Conservation (phyloP, 2,797 vertebrate genomes). For the Limnodromus scolopaceus region DNA sequence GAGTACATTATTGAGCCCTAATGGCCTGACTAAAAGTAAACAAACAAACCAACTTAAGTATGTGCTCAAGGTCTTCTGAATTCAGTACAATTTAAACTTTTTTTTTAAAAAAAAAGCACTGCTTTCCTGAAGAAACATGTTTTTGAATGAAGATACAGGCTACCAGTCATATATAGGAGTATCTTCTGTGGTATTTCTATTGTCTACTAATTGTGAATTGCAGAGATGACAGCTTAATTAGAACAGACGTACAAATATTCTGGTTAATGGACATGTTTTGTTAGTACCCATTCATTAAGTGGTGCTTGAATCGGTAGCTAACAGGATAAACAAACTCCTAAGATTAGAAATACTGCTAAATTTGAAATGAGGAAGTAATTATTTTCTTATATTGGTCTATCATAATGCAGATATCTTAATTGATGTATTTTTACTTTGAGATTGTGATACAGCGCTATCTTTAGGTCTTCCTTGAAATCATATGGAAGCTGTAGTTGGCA, state of each 20-base stretch:
- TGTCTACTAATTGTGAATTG: not conserved
- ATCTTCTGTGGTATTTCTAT: not conserved
- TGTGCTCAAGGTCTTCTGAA: not conserved
- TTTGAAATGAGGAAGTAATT: not conserved
- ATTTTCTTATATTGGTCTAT: not conserved
- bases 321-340: not conserved
- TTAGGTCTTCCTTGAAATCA: not conserved
- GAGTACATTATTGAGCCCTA: not conserved
- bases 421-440: not conserved
- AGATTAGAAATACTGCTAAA: not conserved
- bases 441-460: not conserved
- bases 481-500: not conserved
- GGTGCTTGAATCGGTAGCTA: not conserved
- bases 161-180: not conserved
- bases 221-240: slow-evolving; percentile 12
- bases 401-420: not conserved
- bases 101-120: not conserved
- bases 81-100: not conserved
- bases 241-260: not conserved
- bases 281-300: not conserved
- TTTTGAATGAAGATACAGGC: not conserved
- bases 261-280: not conserved
- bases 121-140: not conserved
- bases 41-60: not conserved
- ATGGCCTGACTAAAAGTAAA: not conserved